Base-by-base conservation (phyloP, 37 sponge, comb jelly and placozoan genomes). In the Amphimedon queenslandica region DNA sequence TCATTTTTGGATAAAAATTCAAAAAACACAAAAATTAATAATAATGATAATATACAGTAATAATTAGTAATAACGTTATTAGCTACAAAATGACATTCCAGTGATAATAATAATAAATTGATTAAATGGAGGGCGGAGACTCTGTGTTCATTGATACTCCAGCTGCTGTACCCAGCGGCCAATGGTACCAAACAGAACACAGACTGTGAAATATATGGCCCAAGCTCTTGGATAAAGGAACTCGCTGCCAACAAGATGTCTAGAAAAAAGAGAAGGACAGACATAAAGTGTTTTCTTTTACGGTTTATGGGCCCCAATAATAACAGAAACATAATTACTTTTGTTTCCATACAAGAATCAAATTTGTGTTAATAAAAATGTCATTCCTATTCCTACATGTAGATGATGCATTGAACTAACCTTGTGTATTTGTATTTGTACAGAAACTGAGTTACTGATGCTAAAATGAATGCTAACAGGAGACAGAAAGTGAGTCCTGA, bases 121-220 rank as follows among this genome's bases (percentile, higher is more conserved):
- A n/a, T n/a, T n/a, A n/a, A n/a, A n/a, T n/a, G n/a, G n/a, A n/a
- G n/a, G n/a, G n/a, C n/a, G n/a, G n/a, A n/a, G n/a, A n/a, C n/a
- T n/a, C n/a, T n/a, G n/a, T n/a, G n/a, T n/a, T n/a, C n/a, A n/a
- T n/a, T n/a, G 5, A n/a, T 60, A n/a, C 27, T 60, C 61, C 5
- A 60, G 21, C 28, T n/a, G 27, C 5, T 60, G 21, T 11, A 60
- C 28, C 61, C 61, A 60, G 28, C 99, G 47, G 27, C 99, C 99
- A 43, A 98, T 88, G 27, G 81, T 85, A 23, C 99, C 99, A 92
- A 98, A 94, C 0, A 92, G 91, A 34, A 94, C 88, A 51, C 90
- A 86, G 23, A 87, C 99, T n/a, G 93, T 83, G 83, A 94, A 98
- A 32, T 80, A 82, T 39, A 98, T 83, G 33, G 88, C 88, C 74